Conservation (phyloP, 1,140 invertebrate genomes). For the Drosophila seguyi region DNA sequence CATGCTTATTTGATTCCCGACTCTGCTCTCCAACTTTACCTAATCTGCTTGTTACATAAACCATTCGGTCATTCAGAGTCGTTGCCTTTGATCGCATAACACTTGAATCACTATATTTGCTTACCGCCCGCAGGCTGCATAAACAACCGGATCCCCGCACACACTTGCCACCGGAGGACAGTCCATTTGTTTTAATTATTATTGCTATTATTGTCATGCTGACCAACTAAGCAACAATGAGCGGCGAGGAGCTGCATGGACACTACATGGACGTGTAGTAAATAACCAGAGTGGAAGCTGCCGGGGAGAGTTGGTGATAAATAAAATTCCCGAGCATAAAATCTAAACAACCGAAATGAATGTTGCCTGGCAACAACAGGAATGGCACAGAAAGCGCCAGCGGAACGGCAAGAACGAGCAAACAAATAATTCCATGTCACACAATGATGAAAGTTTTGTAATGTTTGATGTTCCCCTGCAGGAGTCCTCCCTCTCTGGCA, state of each 20-base stretch:
- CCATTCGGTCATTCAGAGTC: slow-evolving; percentile 7
- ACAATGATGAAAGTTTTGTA: slow-evolving; percentile 82
- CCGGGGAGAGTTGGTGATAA: slow-evolving; percentile 59
- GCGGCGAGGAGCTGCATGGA: slow-evolving; percentile 9
- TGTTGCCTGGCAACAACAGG: slow-evolving; percentile 55
- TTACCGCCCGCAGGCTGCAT: slow-evolving; percentile 19
- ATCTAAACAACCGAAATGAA: slow-evolving; percentile 82
- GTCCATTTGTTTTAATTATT: slow-evolving; percentile 71
- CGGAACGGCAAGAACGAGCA: slow-evolving; percentile 34
- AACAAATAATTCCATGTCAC: slow-evolving; percentile 82
- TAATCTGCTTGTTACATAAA: not conserved
- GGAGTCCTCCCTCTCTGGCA: slow-evolving; percentile 23
- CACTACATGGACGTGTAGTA: slow-evolving; percentile 11
- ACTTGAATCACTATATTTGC: slow-evolving; percentile 1
- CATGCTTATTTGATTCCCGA: not conserved
- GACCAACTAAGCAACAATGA: slow-evolving; percentile 42
- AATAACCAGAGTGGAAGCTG: slow-evolving; percentile 39
- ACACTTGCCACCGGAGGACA: slow-evolving; percentile 40
- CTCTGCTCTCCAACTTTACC: not conserved
- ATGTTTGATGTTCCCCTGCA: slow-evolving; percentile 64
- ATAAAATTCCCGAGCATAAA: slow-evolving; percentile 74
- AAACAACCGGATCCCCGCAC: slow-evolving; percentile 33
- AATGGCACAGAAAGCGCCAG: slow-evolving; percentile 34
- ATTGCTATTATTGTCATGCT: slow-evolving; percentile 61
- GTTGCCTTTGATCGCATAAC: slow-evolving; percentile 15